phyloP scores from a whole-genome alignment of 2,888 invertebrate species.

The Liposcelis brunnea region DNA sequence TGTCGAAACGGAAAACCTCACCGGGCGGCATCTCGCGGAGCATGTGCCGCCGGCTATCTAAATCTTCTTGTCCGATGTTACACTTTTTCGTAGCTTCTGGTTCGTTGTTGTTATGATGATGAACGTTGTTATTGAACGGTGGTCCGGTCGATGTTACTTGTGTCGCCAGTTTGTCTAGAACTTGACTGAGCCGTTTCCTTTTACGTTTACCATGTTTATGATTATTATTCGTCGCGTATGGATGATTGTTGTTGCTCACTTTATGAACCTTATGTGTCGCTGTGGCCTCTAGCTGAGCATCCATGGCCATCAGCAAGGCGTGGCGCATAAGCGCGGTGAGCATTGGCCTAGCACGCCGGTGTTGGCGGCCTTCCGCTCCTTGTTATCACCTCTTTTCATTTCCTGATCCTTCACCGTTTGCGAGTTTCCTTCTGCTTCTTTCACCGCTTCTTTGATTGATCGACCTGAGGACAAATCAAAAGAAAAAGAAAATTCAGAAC shows the following conservation, averaged over 20 bases:
- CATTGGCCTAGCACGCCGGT: neutral
- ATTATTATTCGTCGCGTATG: constrained; percentile 42
- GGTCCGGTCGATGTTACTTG: constrained; percentile 20
- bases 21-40: constrained; percentile 18
- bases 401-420: no score
- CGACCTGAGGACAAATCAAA: no score
- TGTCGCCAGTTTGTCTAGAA: constrained; percentile 55
- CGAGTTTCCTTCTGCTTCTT: no score
- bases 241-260: constrained; percentile 38
- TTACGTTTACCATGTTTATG: constrained; percentile 51
- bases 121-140: constrained; percentile 31
- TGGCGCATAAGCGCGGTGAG: constrained; percentile 1
- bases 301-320: constrained; percentile 7
- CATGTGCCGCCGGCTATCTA: constrained; percentile 16
- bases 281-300: constrained; percentile 23
- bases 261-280: constrained; percentile 26
- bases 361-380: neutral
- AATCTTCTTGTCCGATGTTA: constrained; percentile 16
- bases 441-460: no score
- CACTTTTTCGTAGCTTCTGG: constrained; percentile 24
- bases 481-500: no score
- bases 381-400: no score
- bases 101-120: constrained; percentile 27
- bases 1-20: constrained; percentile 36
- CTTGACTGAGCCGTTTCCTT: constrained; percentile 59